phyloP scores from a whole-genome alignment of 2,113 vertebrate species.

The Sitta europaea region DNA sequence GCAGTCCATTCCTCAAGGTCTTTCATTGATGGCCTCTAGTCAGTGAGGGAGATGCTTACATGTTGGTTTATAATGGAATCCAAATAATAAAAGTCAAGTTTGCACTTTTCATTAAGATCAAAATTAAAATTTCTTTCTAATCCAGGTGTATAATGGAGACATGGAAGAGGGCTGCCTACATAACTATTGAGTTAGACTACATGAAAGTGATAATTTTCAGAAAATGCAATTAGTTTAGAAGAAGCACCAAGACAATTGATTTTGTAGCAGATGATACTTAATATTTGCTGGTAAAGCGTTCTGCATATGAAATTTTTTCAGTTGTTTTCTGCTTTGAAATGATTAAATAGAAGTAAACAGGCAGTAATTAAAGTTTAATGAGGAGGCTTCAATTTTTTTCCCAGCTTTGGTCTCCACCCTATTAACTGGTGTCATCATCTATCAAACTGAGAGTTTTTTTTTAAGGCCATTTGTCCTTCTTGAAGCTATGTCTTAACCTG shows the following conservation, averaged over 20 bases:
- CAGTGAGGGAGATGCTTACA: neutral
- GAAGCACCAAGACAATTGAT: neutral
- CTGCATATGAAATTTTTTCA: neutral
- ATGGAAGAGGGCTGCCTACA: neutral
- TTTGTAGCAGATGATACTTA: neutral
- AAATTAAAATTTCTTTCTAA: neutral
- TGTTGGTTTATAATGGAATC: neutral
- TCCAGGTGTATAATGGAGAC: neutral
- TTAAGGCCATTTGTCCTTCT: neutral
- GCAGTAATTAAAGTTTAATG: neutral
- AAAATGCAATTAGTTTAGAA: neutral
- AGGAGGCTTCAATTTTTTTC: neutral
- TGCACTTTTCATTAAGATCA: neutral
- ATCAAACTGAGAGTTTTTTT: neutral
- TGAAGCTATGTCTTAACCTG: neutral
- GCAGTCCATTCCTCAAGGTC: neutral
- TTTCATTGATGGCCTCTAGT: neutral
- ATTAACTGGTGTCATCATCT: neutral
- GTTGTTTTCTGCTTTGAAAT: neutral
- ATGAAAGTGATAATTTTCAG: neutral
- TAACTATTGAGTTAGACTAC: neutral
- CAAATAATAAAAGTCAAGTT: neutral
- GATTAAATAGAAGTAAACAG: neutral
- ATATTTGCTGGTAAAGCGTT: neutral
- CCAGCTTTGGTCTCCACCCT: neutral